phyloP scores from a whole-genome alignment of 1,140 invertebrate genomes.

The Cylas formicarius region DNA sequence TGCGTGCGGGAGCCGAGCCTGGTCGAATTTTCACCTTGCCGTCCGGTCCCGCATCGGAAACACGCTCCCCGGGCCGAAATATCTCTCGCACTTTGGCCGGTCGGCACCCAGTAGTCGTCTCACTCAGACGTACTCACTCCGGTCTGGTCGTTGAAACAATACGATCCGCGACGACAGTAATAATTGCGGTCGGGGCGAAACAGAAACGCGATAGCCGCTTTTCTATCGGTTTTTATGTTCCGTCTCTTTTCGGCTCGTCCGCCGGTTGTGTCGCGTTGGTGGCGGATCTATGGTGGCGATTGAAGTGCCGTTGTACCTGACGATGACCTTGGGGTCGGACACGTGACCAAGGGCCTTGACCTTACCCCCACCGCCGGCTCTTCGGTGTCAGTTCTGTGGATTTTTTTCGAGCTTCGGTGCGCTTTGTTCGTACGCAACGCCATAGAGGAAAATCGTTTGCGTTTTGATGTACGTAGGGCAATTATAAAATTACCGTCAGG shows the following conservation, averaged over 20 bases:
- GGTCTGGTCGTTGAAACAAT: constrained; percentile 6
- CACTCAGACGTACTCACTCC: constrained; percentile 3
- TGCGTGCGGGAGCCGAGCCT: no score
- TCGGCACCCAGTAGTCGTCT: no score
- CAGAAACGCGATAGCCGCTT: neutral
- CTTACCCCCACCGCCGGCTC: constrained; percentile 10
- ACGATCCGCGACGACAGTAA: constrained; percentile 1
- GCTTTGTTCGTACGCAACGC: neutral
- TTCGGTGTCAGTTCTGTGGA: neutral
- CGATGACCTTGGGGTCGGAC: constrained; percentile 20
- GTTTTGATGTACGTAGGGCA: neutral
- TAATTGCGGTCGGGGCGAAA: neutral
- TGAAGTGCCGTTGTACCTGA: constrained; percentile 14
- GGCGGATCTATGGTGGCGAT: neutral
- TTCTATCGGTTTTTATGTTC: constrained; percentile 1
- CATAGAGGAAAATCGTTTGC: neutral
- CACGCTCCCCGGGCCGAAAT: no score
- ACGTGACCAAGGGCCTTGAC: constrained; percentile 28
- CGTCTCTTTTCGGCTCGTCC: neutral
- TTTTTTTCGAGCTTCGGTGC: neutral
- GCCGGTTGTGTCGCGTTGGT: neutral
- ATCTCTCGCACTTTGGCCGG: no score
- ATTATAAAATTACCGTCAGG: neutral
- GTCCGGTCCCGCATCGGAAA: no score
- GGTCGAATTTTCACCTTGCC: no score